phyloP scores from a whole-genome alignment of 2,888 invertebrate genomes.

The Desoria tigrina region DNA sequence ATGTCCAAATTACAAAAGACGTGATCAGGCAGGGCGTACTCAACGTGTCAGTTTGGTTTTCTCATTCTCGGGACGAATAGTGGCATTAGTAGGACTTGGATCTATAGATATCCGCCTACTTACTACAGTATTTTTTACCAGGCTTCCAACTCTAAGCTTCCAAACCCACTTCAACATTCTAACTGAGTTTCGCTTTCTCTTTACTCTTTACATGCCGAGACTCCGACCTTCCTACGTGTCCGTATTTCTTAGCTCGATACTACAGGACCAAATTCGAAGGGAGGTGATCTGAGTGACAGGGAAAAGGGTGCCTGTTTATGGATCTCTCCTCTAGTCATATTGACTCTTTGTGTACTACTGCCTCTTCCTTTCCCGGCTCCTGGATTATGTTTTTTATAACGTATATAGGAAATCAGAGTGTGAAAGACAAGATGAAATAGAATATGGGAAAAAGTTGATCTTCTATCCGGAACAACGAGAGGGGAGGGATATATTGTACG shows the following conservation, averaged over 20 bases:
- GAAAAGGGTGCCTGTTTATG: no score
- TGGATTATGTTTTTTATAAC: no score
- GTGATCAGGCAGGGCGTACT: conserved; percentile 22
- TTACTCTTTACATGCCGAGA: not conserved
- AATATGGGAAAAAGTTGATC: not conserved
- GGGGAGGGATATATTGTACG: no score
- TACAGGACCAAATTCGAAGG: not conserved
- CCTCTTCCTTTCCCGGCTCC: no score
- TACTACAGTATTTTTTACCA: no score
- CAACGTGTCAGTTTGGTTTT: conserved; percentile 26
- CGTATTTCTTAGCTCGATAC: not conserved
- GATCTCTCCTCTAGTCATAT: conserved; percentile 10
- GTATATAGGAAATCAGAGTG: no score
- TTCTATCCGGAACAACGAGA: conserved; percentile 10
- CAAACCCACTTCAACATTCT: not conserved
- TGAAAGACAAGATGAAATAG: conserved; percentile 10
- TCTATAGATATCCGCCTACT: not conserved
- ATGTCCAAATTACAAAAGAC: conserved; percentile 26
- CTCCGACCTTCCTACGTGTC: not conserved
- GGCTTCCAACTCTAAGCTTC: not conserved
- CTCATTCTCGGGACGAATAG: not conserved
- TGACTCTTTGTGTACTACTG: conserved; percentile 9
- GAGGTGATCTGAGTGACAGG: not conserved
- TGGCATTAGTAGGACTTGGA: conserved; percentile 8
- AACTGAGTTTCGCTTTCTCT: conserved; percentile 2